Conservation (phyloP, 2,888 invertebrate species). For the Microctonus hyperodae region DNA sequence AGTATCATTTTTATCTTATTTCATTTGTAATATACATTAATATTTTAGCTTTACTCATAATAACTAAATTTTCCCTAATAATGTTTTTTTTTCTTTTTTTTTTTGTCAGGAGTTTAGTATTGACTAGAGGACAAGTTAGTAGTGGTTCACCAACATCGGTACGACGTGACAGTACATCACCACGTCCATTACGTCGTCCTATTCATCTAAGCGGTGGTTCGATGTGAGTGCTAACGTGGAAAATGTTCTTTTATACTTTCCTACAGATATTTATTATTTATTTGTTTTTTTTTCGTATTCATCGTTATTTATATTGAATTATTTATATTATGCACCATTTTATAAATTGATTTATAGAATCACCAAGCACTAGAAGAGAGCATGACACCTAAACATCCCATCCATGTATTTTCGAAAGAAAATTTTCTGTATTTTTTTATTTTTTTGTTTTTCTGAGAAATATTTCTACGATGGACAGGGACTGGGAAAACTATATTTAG, state of each 20-base stretch:
- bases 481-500: not conserved
- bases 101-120: constrained; percentile 60
- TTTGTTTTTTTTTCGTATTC: constrained; percentile 48
- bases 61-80: not conserved
- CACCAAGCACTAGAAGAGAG: constrained; percentile 3
- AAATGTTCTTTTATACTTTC: constrained; percentile 54
- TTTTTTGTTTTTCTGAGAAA: not conserved
- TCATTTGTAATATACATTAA: no score
- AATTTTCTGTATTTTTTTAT: not conserved
- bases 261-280: constrained; percentile 53
- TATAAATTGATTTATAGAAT: not conserved
- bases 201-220: constrained; percentile 61
- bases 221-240: constrained; percentile 61
- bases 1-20: no score
- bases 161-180: constrained; percentile 60
- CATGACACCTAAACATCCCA: not conserved
- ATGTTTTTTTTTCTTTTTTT: constrained; percentile 5
- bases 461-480: not conserved
- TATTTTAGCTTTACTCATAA: not conserved
- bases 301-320: not conserved
- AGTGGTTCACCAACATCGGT: constrained; percentile 57
- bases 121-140: constrained; percentile 56
- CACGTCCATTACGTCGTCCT: constrained; percentile 58
- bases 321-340: constrained; percentile 1
- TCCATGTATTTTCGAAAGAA: not conserved